These are phyloP conservation scores for Nomada fabriciana DNA, from an alignment of 2,888 invertebrate species.

Conservation along the genomic window DNA sequence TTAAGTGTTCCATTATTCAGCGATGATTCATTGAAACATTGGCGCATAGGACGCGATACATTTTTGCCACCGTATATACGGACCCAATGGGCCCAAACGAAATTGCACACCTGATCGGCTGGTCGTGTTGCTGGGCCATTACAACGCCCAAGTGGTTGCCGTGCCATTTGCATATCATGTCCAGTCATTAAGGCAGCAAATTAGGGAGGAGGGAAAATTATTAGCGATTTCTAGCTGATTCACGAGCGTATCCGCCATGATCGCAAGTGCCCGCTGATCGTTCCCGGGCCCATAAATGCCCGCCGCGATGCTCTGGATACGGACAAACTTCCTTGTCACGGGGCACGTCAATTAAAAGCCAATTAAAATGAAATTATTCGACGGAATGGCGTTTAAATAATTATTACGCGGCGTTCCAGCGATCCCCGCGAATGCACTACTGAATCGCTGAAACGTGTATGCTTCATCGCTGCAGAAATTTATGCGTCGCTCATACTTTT, in stretches of 20 bases:
- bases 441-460: too few relatives aligned
- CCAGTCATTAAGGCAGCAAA: conserved; percentile 66
- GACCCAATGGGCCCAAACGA: conserved; percentile 1
- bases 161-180: conserved; percentile 64
- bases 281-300: conserved; percentile 7
- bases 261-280: background rate
- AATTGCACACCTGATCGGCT: conserved; percentile 41
- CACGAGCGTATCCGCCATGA: conserved; percentile 20
- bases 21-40: conserved; percentile 42
- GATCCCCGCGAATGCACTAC: too few relatives aligned
- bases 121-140: conserved; percentile 38
- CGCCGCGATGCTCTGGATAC: background rate
- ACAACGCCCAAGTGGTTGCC: conserved; percentile 34
- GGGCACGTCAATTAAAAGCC: too few relatives aligned
- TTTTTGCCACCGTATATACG: conserved; percentile 48
- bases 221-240: conserved; percentile 48
- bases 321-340: background rate
- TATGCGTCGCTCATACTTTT: too few relatives aligned
- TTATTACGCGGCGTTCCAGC: too few relatives aligned
- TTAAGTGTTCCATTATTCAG: conserved; percentile 28
- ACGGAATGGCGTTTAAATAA: too few relatives aligned
- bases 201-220: conserved; percentile 50
- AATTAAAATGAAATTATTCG: too few relatives aligned
- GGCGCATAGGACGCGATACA: background rate
- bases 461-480: too few relatives aligned